phyloP scores from a whole-genome alignment of 92 coral and sea anemone genomes.

The Siderastrea radians region DNA sequence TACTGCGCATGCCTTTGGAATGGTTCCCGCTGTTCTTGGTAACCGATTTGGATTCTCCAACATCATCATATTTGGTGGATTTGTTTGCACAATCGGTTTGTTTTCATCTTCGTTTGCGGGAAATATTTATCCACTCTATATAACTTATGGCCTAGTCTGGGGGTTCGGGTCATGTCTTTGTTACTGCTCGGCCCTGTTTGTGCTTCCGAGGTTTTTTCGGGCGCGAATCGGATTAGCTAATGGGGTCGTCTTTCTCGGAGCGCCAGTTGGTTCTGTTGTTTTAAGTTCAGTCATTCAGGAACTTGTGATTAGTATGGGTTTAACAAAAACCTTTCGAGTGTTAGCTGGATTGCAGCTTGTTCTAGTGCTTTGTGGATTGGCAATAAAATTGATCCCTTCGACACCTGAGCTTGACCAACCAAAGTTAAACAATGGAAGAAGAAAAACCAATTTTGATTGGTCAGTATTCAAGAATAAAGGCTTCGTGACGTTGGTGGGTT shows the following conservation, averaged over 20 bases:
- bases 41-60: conserved; percentile 31
- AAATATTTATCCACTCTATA: conserved; percentile 15
- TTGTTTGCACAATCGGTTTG: conserved; percentile 19
- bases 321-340: conserved; percentile 4
- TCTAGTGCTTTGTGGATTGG: conserved; percentile 27
- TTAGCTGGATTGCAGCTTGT: conserved; percentile 32
- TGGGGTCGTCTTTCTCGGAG: conserved; percentile 41
- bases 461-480: conserved; percentile 26
- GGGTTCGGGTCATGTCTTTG: conserved; percentile 42
- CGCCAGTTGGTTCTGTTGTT: conserved; percentile 36
- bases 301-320: conserved; percentile 21
- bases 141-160: conserved; percentile 46
- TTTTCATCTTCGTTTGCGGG: conserved; percentile 33
- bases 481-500: conserved; percentile 8
- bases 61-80: conserved; percentile 28
- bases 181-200: conserved; percentile 23
- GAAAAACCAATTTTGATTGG: conserved; percentile 20
- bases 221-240: conserved; percentile 31
- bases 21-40: conserved; percentile 29
- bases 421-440: background rate
- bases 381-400: background rate
- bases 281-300: conserved; percentile 9
- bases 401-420: background rate
- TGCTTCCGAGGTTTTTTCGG: conserved; percentile 32
- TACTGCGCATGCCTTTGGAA: conserved; percentile 1